Evolutionary conservation across 2,888 invertebrate genomes (phyloP), one percentile per base, ranked within the genome.

Genomic region (Drosophila colorata): DNA sequence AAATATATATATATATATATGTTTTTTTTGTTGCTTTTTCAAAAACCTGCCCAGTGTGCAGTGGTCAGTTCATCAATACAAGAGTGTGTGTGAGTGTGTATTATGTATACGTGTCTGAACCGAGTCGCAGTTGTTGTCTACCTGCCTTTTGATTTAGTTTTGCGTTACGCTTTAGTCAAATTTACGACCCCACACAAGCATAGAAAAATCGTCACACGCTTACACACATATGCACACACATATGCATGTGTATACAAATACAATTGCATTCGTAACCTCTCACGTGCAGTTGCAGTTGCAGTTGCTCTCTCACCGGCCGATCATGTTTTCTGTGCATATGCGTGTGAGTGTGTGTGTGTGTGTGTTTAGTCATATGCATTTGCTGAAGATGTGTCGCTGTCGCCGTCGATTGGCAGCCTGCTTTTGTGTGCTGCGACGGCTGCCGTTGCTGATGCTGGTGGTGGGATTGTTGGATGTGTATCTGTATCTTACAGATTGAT

Each of bases 401-500:
- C 76, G 76, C 55, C 43, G 76, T 76, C 76, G 76, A 74, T 76
- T 75, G 75, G 77, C 75, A 75, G 75, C 77, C 63, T 63, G 68
- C 56, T 69, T 73, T 8, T 8, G 28, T 72, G 59, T 69, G 55
- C 52, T 70, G 63, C 44, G 61, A 53, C 35, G 52, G 51, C 46
- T 43, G 44, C 35, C 9, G 41, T 25, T 23, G 63, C 7, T 48
- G 52, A 9, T 48, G 46, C 40, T 73, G 56, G 60, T 47, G 58
- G 64, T 69, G 74, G 69, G 48, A 60, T 61, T 66, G 61, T 66
- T 63, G 73, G 61, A 59, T 77, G 78, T 75, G 77, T 78, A 87
- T 83, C 84, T 84, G 74, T 87, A 87, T 84, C 83, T 87, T 87
- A 74, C 74, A 80, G 87, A 83, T 83, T 83, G 83, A 83, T 83